phyloP scores from a whole-genome alignment of 2,113 vertebrate species.

The Actinemys pallida region DNA sequence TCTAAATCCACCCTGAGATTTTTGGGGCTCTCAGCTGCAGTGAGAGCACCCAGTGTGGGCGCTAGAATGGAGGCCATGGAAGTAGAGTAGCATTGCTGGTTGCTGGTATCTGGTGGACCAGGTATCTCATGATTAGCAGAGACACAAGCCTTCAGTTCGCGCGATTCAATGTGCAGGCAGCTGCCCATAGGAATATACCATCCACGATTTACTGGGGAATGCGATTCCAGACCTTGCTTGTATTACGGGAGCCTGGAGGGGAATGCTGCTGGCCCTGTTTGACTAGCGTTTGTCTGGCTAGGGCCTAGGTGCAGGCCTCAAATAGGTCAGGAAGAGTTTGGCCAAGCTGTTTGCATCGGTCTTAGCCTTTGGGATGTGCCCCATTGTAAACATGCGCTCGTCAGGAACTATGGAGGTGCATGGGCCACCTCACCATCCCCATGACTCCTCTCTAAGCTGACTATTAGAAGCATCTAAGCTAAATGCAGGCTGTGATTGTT shows the following conservation, averaged over 20 bases:
- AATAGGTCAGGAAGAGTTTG: too few species aligned
- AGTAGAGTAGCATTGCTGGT: background rate
- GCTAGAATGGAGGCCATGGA: background rate
- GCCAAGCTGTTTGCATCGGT: background rate
- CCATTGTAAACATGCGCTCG: background rate
- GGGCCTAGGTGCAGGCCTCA: too few species aligned
- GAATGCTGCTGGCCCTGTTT: too few species aligned
- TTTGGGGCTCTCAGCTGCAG: background rate
- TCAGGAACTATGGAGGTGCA: too few species aligned
- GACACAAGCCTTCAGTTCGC: background rate
- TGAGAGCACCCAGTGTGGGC: background rate
- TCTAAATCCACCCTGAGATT: background rate
- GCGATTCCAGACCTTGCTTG: background rate
- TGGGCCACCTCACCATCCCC: too few species aligned
- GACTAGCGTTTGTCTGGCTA: too few species aligned
- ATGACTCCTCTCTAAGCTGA: accelerated
- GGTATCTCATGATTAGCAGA: background rate
- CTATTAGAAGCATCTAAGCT: background rate
- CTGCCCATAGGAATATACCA: background rate
- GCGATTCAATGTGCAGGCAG: background rate
- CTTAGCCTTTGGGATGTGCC: background rate
- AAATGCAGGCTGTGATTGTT: background rate
- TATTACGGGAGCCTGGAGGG: too few species aligned
- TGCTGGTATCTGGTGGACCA: background rate
- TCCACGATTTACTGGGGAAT: background rate